Evolutionary conservation across 2,797 vertebrate genomes (phyloP), one percentile per base, ranked within the genome.

Genomic region (Fundulus diaphanus): DNA sequence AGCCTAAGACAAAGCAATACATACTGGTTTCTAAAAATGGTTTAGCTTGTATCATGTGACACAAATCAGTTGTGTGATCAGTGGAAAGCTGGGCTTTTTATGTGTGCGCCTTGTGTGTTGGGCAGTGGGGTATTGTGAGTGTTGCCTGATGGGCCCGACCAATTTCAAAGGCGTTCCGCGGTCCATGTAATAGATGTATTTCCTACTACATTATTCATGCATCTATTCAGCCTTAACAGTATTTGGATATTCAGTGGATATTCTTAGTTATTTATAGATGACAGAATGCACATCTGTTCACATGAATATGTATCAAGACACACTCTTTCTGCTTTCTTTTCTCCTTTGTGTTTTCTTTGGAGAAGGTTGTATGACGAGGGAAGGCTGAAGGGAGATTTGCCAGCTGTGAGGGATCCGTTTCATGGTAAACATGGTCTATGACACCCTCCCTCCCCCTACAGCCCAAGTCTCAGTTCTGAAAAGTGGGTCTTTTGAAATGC

Each of bases 371-470:
- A 7, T 56, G 5, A 57, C 13, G 49, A 63, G 75, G 51, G 11
- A 27, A 35, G 44, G 68, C 33, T 63, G 33, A 18, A 48, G 68
- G 73, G 70, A 72, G 80, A 68, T 79, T 79, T 74, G 56, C 86
- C 78, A 75, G 85, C 88, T 92, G 90, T 81, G 77, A 85, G 80
- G 77, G 89, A 92, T 93, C 90, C 85, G 80, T 91, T 94, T 89
- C 86, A 89, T 61, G 72, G 90, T 92, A 92, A 93, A 93, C 91
- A 90, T 70, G 76, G 72, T 37, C 15, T 68, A 44, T 7, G 63
- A 67, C 68, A 8, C 74, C 20, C 35, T 63, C 33, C 59, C 33
- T 22, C 54, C 42, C 40, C n/a, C 31, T 48, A 42, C 7, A 42
- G 18, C 27, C 40, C 31, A 54, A 56, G 70, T 67, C 67, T 63